Evolutionary conservation across 1,140 invertebrate genomes (phyloP).

Genomic region (Acromyrmex charruanus): DNA sequence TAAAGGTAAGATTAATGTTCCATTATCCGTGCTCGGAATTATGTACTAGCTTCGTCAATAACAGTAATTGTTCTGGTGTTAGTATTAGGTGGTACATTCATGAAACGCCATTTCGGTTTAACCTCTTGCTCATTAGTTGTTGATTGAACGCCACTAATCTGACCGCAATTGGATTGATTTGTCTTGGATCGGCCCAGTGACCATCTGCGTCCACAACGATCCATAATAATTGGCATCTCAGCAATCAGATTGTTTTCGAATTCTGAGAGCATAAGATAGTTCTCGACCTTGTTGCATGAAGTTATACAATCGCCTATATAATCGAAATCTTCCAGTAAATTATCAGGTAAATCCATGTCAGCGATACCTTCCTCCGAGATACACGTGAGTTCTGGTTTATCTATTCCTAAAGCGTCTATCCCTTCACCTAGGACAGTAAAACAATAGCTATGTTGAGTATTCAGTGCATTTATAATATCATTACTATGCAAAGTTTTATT

Average conservation of each 20-base stretch:
- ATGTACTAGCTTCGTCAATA: slow-evolving; percentile 90
- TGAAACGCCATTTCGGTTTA: slow-evolving; percentile 82
- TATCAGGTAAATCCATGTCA: slow-evolving; percentile 94
- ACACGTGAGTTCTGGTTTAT: slow-evolving; percentile 93
- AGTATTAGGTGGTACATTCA: slow-evolving; percentile 81
- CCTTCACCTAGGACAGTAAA: slow-evolving; percentile 67
- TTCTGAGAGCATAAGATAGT: slow-evolving; percentile 95
- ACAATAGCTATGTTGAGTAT: not conserved
- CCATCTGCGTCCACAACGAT: slow-evolving; percentile 90
- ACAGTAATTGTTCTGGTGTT: slow-evolving; percentile 90
- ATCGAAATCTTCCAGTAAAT: slow-evolving; percentile 93
- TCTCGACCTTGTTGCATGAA: slow-evolving; percentile 95
- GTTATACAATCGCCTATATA: slow-evolving; percentile 95
- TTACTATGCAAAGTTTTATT: not conserved
- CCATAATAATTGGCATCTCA: slow-evolving; percentile 91
- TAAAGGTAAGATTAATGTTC: slow-evolving; percentile 4
- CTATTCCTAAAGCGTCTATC: slow-evolving; percentile 79
- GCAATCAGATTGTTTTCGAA: slow-evolving; percentile 95
- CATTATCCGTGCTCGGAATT: slow-evolving; percentile 55
- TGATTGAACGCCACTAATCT: slow-evolving; percentile 53
- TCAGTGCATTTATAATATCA: not conserved
- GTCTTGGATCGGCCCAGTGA: slow-evolving; percentile 87
- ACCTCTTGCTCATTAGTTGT: slow-evolving; percentile 73
- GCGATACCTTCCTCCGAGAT: slow-evolving; percentile 95
- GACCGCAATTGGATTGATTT: slow-evolving; percentile 60